Evolutionary conservation across 2,113 vertebrate species (phyloP), one percentile per base, ranked within the genome.

Genomic region (Merops nubicus): DNA sequence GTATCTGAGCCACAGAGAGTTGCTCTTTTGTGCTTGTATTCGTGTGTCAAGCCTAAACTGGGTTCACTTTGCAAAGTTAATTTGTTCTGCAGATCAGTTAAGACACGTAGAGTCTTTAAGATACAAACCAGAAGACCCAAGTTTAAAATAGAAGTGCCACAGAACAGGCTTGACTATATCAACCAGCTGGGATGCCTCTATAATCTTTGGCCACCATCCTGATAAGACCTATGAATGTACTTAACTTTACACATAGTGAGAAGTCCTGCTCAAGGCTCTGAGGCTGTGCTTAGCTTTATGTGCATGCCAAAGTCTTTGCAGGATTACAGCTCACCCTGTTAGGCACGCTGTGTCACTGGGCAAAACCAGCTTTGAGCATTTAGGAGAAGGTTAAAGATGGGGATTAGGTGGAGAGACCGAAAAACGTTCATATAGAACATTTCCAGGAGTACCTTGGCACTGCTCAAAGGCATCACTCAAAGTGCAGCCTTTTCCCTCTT

Each of bases 111-210:
- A 67, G 72, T 68, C 94, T 93, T 69, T 57, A 87, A 89, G 93
- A 96, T 90, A 88, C 79, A 96, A 95, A 88, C 92, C 95, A 96
- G 92, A 93, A 95, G 92, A 74, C 90, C 56, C 43, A 81, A 84
- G 95, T 93, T 96, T 95, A 96, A 96, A 96, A 94, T 95, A 97
- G 93, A 84, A 1, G 4, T 95, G 92, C 95, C 83, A 70, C 80
- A 60, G 91, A 91, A 85, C 42, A 54, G 90, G 54, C 96, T 85
- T 89, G 89, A 90, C 85, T 93, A 0, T 90, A 86, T 97, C 92
- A 94, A 62, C 43, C 75, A 91, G 68, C 70, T 76, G 85, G 85
- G 82, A 94, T 95, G 75, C 96, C 96, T 94, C 81, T 50, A 60
- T 87, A 94, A 95, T 95, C 94, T 96, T 87, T 81, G 64, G 88